These are phyloP conservation scores for Cossypha polioptera DNA, from an alignment of 2,797 vertebrate species.

Conservation along the genomic window DNA sequence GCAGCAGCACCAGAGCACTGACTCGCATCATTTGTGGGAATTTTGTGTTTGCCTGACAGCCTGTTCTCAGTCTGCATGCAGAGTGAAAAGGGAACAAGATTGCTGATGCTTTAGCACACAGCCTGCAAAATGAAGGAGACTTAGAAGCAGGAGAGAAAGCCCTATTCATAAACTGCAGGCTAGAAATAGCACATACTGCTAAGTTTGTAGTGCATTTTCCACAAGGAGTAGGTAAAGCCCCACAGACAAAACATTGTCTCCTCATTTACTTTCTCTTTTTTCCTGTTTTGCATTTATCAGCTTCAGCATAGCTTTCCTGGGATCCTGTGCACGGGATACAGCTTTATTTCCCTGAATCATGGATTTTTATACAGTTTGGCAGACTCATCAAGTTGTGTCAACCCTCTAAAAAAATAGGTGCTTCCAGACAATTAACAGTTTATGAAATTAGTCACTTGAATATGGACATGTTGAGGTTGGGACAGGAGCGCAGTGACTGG, in stretches of 20 bases:
- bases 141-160: not conserved
- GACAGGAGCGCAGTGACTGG: not conserved
- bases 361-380: conserved; percentile 45
- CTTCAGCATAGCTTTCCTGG: conserved; percentile 3
- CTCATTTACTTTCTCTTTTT: not conserved
- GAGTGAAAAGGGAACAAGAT: not conserved
- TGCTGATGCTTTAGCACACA: not conserved
- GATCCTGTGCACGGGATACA: not conserved
- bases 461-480: conserved; percentile 4
- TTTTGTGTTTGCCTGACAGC: not conserved
- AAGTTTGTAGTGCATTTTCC: not conserved
- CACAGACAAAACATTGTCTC: not conserved
- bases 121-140: conserved; percentile 31
- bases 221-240: not conserved
- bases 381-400: conserved; percentile 22
- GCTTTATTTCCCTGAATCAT: conserved; percentile 17
- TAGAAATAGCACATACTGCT: conserved; percentile 59
- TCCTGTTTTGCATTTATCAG: not conserved
- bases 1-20: not conserved
- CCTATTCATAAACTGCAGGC: conserved; percentile 43
- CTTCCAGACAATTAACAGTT: conserved; percentile 57
- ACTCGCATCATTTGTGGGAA: not conserved
- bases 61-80: not conserved
- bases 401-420: conserved; percentile 27
- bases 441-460: conserved; percentile 40